phyloP scores from a whole-genome alignment of 2,113 vertebrate species.

The Ptychochromis oligacanthus region DNA sequence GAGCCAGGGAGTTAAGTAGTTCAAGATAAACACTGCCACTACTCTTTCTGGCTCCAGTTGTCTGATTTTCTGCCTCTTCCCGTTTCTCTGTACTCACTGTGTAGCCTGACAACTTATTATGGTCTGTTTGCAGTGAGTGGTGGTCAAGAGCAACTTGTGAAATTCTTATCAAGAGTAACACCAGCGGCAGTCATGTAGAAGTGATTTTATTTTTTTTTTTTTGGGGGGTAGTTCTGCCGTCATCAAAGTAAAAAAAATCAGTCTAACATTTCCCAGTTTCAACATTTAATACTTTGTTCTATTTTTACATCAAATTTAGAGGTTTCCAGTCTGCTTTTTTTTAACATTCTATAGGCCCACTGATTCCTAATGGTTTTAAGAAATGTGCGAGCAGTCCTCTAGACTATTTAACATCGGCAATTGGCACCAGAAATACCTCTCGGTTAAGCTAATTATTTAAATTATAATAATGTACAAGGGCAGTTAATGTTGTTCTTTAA shows the following conservation, averaged over 20 bases:
- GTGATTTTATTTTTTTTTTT: background rate
- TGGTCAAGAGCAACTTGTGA: background rate
- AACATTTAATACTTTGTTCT: background rate
- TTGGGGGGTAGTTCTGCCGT: background rate
- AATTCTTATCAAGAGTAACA: background rate
- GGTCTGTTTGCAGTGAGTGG: background rate
- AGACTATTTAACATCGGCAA: too few relatives aligned
- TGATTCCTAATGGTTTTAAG: background rate
- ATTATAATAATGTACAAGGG: background rate
- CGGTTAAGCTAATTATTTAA: background rate
- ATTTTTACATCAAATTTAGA: background rate
- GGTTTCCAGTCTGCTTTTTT: background rate
- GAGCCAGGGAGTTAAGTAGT: conserved; percentile 51
- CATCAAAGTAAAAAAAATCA: background rate
- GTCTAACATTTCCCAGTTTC: background rate
- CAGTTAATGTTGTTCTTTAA: background rate
- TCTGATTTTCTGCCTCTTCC: conserved; percentile 10
- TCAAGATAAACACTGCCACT: conserved; percentile 54
- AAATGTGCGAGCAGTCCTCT: too few relatives aligned
- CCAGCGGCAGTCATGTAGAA: background rate
- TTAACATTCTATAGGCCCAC: background rate
- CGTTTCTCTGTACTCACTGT: background rate
- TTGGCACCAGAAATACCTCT: too few relatives aligned
- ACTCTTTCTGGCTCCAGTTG: conserved; percentile 35
- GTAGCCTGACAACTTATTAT: background rate